Base-by-base conservation (phyloP, 1,140 invertebrate genomes). In the Sitophilus oryzae region DNA sequence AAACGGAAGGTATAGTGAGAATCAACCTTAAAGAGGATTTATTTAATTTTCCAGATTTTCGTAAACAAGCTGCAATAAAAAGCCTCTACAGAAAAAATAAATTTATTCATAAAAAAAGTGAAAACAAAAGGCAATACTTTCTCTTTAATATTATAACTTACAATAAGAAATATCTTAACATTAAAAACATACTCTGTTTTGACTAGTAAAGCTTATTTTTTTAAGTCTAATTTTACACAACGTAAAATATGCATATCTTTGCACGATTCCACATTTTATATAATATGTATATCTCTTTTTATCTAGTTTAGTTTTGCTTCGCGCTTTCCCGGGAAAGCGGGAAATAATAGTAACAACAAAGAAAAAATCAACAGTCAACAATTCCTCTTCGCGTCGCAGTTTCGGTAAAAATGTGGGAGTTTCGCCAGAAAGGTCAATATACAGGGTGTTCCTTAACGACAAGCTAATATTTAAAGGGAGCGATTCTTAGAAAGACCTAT, bases 111-210 rank as follows among this genome's bases (percentile, higher is more conserved):
- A 55, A 56, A 56, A 52, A 52, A n/a, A n/a, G 11, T 30, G 5
- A 30, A 53, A 56, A 56, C 45, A 56, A 56, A 56, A 56, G 40
- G 53, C 53, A 47, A 56, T 56, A 48, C 45, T 56, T 52, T 56
- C 19, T n/a, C n/a, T n/a, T n/a, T n/a, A n/a, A n/a, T n/a, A 56
- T 48, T 46, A 41, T 46, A 46, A 56, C 45, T 43, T 56, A 47
- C 44, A 56, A 56, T 56, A 56, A 48, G 53, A 48, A 56, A 56
- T 56, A 48, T 54, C 53, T 56, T 56, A 56, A 56, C 53, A 56
- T 48, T 48, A 56, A n/a, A n/a, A 56, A 56, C 53, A 56, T 56
- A 56, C 53, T 56, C 49, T 47, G 34, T 46, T 55, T n/a, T 56
- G 53, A 56, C 53, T 56, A 56, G 53, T 56, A 56, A 56, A 56